Conservation (phyloP, 2,888 invertebrate genomes). For the Neelides folsomi region DNA sequence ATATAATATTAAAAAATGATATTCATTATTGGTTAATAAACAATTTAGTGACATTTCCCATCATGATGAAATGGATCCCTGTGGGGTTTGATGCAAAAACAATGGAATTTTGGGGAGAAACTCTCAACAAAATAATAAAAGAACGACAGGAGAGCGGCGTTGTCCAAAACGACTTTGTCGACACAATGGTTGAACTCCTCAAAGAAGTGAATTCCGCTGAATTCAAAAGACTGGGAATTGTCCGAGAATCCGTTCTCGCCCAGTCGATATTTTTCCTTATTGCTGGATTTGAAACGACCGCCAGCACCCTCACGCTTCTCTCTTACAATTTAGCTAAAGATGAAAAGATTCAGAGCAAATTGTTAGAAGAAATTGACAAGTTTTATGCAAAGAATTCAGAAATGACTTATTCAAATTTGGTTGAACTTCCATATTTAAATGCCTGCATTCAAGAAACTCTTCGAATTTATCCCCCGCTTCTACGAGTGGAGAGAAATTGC, state of each 20-base stretch:
- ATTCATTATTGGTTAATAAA: too few species aligned
- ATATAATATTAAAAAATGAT: too few species aligned
- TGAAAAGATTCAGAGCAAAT: constrained; percentile 8
- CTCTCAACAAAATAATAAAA: too few species aligned
- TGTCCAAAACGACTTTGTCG: not conserved
- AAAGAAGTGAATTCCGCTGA: constrained; percentile 5
- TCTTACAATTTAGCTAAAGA: constrained; percentile 12
- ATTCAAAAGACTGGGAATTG: constrained; percentile 14
- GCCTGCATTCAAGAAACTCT: constrained; percentile 18
- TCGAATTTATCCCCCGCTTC: constrained; percentile 14
- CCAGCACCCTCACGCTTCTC: constrained; percentile 15
- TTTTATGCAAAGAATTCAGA: constrained; percentile 14
- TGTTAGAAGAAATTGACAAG: constrained; percentile 13
- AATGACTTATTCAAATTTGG: constrained; percentile 12
- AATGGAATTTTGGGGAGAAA: too few species aligned
- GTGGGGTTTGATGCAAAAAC: too few species aligned
- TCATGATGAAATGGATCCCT: too few species aligned
- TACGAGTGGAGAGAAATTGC: constrained; percentile 15
- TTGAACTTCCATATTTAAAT: constrained; percentile 13
- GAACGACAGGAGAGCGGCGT: too few species aligned
- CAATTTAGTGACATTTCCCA: too few species aligned
- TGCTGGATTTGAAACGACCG: constrained; percentile 20
- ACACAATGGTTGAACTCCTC: constrained; percentile 7
- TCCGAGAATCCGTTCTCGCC: constrained; percentile 13
- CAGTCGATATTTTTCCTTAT: constrained; percentile 15